Conservation (phyloP, 2,113 vertebrate species). For the Panthera leo region DNA sequence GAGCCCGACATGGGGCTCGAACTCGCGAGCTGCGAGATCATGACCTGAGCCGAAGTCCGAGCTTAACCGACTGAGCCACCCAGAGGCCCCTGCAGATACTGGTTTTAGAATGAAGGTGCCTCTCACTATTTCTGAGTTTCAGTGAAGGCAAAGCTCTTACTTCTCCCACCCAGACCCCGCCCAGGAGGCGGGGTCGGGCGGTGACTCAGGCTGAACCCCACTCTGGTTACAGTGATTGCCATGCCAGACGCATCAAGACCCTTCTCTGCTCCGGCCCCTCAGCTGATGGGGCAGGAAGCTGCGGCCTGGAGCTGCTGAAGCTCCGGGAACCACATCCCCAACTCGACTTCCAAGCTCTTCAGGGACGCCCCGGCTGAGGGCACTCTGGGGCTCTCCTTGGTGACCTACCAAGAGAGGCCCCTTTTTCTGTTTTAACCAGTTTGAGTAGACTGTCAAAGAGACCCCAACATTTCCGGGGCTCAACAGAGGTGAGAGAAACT, state of each 20-base stretch:
- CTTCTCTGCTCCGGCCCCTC: not conserved
- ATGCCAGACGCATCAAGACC: not conserved
- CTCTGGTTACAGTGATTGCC: not conserved
- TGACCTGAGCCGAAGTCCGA: too few species aligned
- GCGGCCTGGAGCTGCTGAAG: not conserved
- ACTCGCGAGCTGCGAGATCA: too few species aligned
- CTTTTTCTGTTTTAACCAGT: not conserved
- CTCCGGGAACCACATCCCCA: not conserved
- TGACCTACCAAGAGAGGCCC: not conserved
- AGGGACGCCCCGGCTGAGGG: not conserved
- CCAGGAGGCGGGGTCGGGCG: not conserved
- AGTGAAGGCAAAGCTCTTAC: not conserved
- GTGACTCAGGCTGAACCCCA: rapidly evolving
- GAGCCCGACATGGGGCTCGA: too few species aligned
- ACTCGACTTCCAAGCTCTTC: not conserved
- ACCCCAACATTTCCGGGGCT: not conserved
- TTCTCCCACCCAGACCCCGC: not conserved
- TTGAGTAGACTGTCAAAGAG: not conserved
- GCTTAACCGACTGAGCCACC: too few species aligned
- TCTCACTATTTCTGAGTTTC: not conserved
- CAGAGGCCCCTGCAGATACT: not conserved
- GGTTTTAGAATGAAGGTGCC: not conserved
- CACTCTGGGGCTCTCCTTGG: not conserved
- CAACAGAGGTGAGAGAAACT: not conserved
- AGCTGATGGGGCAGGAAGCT: not conserved